Base-by-base conservation (phyloP, 2,113 vertebrate species). In the Hemicordylus capensis region DNA sequence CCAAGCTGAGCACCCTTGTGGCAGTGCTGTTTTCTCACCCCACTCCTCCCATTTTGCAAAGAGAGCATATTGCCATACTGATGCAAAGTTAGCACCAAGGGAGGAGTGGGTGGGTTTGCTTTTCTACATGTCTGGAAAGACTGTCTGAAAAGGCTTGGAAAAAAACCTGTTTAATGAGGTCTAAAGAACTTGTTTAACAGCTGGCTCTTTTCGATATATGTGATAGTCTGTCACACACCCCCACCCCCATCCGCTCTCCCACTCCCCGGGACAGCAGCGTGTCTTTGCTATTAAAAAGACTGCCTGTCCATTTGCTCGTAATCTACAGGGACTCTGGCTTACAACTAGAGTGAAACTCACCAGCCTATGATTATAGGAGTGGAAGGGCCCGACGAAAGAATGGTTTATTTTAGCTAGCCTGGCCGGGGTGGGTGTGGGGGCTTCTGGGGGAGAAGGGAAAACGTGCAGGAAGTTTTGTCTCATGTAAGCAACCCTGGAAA, bases 131-230 rank as follows among this genome's bases (percentile, higher is more conserved):
- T n/a, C n/a, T n/a, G n/a, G n/a, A n/a, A n/a, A n/a, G n/a, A n/a
- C n/a, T n/a, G n/a, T n/a, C n/a, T n/a, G n/a, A n/a, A n/a, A n/a
- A n/a, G n/a, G n/a, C n/a, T n/a, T n/a, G n/a, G n/a, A n/a, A n/a
- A n/a, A n/a, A n/a, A n/a, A n/a, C n/a, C n/a, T n/a, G n/a, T n/a
- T n/a, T n/a, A n/a, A n/a, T n/a, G n/a, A n/a, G n/a, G n/a, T 51
- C 6, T 51, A 12, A 51, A 51, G 28, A 64, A 74, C n/a, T 0
- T 80, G 39, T 67, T 90, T 77, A 80, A 86, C 74, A 75, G 31
- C 51, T 78, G 77, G 26, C 74, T 61, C 74, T 75, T 87, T 64
- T 78, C 85, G 77, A 66, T 80, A 87, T 85, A 87, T 83, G 84
- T 83, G 83, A 90, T 91, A 79, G 84, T 86, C 80, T 85, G n/a